Percentiles rank a stretch among this genome's conserved stretches.
Evolutionary conservation across 2,113 vertebrate genomes (phyloP).

Genomic region (Oncorhynchus masou): DNA sequence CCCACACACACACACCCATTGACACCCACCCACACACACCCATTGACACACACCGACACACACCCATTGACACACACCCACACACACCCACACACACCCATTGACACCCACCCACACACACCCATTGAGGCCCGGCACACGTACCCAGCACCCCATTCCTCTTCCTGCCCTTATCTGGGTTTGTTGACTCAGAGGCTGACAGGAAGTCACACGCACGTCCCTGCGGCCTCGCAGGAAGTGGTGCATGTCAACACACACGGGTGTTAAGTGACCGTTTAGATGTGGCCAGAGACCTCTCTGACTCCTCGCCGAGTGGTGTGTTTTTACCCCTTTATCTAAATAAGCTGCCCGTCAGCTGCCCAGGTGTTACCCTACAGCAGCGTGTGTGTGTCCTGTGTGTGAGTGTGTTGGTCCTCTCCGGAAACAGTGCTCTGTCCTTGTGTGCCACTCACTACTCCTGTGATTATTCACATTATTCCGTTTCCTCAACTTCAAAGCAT

Average conservation of each 20-base stretch:
- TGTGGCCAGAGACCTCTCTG: conserved; percentile 35
- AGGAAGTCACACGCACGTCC: conserved; percentile 49
- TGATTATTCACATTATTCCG: no score
- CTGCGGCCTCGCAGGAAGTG: conserved; percentile 44
- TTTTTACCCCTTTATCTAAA: no score
- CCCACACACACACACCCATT: conserved; percentile 7
- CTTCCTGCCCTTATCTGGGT: conserved; percentile 43
- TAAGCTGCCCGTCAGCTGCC: no score
- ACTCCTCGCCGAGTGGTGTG: no score
- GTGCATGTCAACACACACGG: neutral
- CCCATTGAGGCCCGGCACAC: conserved; percentile 1
- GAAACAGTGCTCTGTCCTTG: conserved; percentile 24
- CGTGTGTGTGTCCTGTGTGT: no score
- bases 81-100: conserved; percentile 5
- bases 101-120: conserved; percentile 11
- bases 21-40: conserved; percentile 4
- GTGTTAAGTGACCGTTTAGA: conserved; percentile 8
- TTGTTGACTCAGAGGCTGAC: conserved; percentile 63
- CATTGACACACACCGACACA: no score
- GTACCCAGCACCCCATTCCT: neutral
- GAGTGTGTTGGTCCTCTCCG: conserved; percentile 23
- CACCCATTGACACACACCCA: neutral
- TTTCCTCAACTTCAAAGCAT: conserved; percentile 52
- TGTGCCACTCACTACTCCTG: no score
- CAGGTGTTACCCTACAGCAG: neutral